A percentile compares a stretch with the other conserved stretches of the same genome.
phyloP scores from a whole-genome alignment of 1,140 invertebrate species.

The Euborellia annulipes region DNA sequence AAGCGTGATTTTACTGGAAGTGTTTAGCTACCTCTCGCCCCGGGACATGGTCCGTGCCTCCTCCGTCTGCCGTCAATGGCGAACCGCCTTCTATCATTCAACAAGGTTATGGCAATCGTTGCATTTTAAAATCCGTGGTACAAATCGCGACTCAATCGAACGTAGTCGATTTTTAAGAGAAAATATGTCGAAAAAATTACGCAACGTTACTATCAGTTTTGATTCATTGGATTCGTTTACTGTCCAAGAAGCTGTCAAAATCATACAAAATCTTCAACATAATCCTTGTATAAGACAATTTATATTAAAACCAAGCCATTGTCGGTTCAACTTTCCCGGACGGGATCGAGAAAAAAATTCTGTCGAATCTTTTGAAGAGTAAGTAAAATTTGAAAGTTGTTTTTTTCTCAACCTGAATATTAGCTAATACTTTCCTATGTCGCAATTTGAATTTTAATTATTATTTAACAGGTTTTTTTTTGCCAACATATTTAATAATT shows the following conservation, averaged over 20 bases:
- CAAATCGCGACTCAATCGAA: constrained; percentile 26
- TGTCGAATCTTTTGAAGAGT: constrained; percentile 14
- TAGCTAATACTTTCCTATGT: too few relatives aligned
- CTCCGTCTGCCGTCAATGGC: constrained; percentile 43
- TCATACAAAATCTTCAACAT: constrained; percentile 16
- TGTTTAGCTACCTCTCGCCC: constrained; percentile 39
- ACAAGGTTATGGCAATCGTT: constrained; percentile 34
- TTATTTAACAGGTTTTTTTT: too few relatives aligned
- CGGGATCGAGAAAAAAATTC: constrained; percentile 16
- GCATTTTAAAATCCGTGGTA: constrained; percentile 25
- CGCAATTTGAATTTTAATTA: too few relatives aligned
- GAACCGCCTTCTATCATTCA: constrained; percentile 40
- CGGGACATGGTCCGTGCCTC: constrained; percentile 38
- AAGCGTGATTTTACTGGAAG: constrained; percentile 42
- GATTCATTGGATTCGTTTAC: constrained; percentile 26
- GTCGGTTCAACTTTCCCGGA: constrained; percentile 19
- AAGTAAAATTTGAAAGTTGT: too few relatives aligned
- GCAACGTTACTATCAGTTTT: constrained; percentile 27
- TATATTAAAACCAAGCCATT: constrained; percentile 26
- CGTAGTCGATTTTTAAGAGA: constrained; percentile 27
- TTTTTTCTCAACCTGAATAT: too few relatives aligned
- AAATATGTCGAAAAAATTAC: constrained; percentile 29
- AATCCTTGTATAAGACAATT: constrained; percentile 24
- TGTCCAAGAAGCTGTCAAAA: constrained; percentile 22
- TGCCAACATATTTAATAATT: too few relatives aligned